Evolutionary conservation across 2,797 vertebrate genomes (phyloP), one percentile per base, ranked within the genome.

Genomic region (Microchirus variegatus): DNA sequence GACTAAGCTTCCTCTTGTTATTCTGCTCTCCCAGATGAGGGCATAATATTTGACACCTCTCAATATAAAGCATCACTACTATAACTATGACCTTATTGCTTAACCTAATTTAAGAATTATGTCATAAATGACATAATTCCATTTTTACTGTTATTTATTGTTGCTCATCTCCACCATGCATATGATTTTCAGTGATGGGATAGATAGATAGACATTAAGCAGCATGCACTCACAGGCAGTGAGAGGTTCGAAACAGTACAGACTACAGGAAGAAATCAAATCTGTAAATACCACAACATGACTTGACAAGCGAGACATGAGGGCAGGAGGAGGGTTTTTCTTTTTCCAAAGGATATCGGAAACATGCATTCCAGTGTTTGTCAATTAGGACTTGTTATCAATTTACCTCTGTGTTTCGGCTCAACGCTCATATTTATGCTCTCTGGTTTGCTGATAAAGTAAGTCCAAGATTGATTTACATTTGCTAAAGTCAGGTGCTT

Each of bases 231-330:
- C 55, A 70, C 31, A 44, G 48, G 11, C 1, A 1, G 45, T 40
- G 36, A n/a, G 45, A 44, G 44, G 22, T 48, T 64, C 67, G 41
- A 50, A 50, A 71, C 42, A 56, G 44, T 52, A 73, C 47, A 54
- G 64, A 81, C 75, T 64, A 71, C 70, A 66, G 68, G 72, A 86
- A 77, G 57, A 79, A 80, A 88, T 84, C 73, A 78, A 88, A 88
- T 74, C 67, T 78, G 88, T 90, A 91, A 93, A 93, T 92, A 90
- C 91, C 87, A 87, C 82, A 70, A 90, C 92, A 85, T 90, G 90
- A 92, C 87, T 81, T 90, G 90, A 93, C 92, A 92, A 87, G 91
- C 56, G 75, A 70, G 75, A 84, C 78, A 80, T 80, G 80, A 83
- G 84, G 77, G 74, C 84, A 80, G 82, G 84, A 88, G 85, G 82